Percentiles rank a stretch among this genome's conserved stretches.
These are phyloP conservation scores for Venturia canescens DNA, from an alignment of 1,140 invertebrate genomes.

Conservation along the genomic window DNA sequence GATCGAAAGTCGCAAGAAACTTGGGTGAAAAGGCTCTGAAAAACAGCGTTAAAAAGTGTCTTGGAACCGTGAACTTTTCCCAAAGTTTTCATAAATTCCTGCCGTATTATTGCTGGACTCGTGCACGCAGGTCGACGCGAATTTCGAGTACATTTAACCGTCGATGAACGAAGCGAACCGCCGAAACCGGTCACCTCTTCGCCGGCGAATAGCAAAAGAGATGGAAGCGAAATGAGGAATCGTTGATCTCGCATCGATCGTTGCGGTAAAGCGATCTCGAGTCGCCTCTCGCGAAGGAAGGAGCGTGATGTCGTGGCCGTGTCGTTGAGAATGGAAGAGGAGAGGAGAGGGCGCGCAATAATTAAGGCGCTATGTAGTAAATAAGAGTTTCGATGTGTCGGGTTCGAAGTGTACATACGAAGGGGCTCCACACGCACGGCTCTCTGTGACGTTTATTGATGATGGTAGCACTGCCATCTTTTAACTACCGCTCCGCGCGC, in stretches of 20 bases:
- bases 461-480: constrained; percentile 74
- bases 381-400: constrained; percentile 49
- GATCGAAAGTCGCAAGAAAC: no score
- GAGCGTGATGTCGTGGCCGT: neutral
- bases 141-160: neutral
- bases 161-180: constrained; percentile 1
- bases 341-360: constrained; percentile 65
- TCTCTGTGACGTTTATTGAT: constrained; percentile 74
- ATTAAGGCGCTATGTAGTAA: constrained; percentile 72
- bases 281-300: constrained; percentile 39
- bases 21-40: no score
- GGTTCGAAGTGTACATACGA: neutral
- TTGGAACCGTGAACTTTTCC: no score
- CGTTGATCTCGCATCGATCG: constrained; percentile 52
- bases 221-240: constrained; percentile 48
- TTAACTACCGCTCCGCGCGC: constrained; percentile 64
- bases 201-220: neutral
- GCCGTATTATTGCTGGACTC: no score
- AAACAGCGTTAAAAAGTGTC: no score
- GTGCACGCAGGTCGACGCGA: no score
- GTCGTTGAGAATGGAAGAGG: constrained; percentile 39
- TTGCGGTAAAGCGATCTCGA: constrained; percentile 35
- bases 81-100: no score
- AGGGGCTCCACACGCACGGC: constrained; percentile 56
- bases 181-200: constrained; percentile 27